Evolutionary conservation across 2,888 invertebrate species (phyloP), one percentile per base, ranked within the genome.

Genomic region (Blastobasis adustella): DNA sequence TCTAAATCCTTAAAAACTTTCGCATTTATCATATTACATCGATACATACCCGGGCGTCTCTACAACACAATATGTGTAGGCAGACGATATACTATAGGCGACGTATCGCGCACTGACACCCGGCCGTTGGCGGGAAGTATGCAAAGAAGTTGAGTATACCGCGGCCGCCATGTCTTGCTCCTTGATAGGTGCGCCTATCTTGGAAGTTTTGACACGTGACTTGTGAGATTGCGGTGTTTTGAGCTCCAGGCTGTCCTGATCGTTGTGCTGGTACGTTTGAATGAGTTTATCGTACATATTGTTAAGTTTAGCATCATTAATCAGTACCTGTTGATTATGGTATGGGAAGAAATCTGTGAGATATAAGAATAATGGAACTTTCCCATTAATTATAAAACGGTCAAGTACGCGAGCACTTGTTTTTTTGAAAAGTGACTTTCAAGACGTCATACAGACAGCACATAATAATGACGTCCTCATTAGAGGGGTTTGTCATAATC

Each of bases 51-150:
- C n/a, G 42, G 60, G 56, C 84, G 71, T 63, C 82, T 54, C 82
- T 82, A 79, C 38, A 42, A 42, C 69, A 75, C 82, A 80, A 84
- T 84, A 85, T 79, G 81, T 76, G 79, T 80, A 85, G 76, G 82
- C 79, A 81, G 73, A 81, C 82, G 78, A 82, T 84, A 82, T 78
- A 76, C 78, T 80, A 82, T 81, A 82, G 77, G 84, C 81, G 86
- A 83, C 85, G 83, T 86, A 87, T 87, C 87, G 78, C 79, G 73
- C 81, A 81, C 87, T 82, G 81, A 85, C 87, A 86, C 85, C 82
- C 80, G 69, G 64, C 67, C 75, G 65, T 72, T 77, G 79, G 71
- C 73, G 82, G 80, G 85, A 88, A 88, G 85, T 88, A 87, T 86
- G 87, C 85, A 88, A 88, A 88, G 87, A 87, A 88, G 82, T 86